phyloP scores from a whole-genome alignment of 2,797 vertebrate species.

The Darevskia nairensis region DNA sequence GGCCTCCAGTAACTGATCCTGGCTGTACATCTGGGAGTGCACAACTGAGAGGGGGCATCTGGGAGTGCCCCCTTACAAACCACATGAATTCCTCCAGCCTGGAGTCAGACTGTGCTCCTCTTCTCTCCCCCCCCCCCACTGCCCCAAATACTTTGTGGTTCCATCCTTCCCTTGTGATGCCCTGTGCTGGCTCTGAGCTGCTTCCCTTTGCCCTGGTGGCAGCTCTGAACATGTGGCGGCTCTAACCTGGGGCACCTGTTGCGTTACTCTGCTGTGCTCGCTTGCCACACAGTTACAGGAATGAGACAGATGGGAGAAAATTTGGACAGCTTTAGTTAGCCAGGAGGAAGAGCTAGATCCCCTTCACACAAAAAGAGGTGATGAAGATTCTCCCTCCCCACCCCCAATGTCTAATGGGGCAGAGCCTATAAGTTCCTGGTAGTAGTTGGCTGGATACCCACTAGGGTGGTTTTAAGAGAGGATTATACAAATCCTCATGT shows the following conservation, averaged over 20 bases:
- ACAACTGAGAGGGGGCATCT: background rate
- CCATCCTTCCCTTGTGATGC: background rate
- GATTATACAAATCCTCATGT: too few species aligned
- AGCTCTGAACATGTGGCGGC: background rate
- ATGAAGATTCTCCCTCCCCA: background rate
- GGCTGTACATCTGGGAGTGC: background rate
- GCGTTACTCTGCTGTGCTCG: background rate
- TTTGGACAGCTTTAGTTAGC: background rate
- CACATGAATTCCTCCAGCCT: background rate
- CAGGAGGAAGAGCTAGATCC: background rate
- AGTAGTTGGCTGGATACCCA: too few species aligned
- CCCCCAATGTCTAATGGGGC: background rate
- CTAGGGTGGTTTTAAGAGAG: too few species aligned
- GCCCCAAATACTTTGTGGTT: background rate
- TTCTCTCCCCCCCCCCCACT: background rate
- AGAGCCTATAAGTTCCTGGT: background rate
- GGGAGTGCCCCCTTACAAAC: too few species aligned
- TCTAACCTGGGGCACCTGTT: slow-evolving; percentile 42
- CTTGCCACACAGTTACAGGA: background rate
- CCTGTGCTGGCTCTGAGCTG: background rate
- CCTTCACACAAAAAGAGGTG: background rate
- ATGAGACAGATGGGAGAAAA: background rate
- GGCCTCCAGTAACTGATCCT: background rate
- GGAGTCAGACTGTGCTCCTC: too few species aligned
- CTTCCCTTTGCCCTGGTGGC: background rate